Conservation (phyloP, 2,888 invertebrate species). For the Hydrotaea cyrtoneurina region DNA sequence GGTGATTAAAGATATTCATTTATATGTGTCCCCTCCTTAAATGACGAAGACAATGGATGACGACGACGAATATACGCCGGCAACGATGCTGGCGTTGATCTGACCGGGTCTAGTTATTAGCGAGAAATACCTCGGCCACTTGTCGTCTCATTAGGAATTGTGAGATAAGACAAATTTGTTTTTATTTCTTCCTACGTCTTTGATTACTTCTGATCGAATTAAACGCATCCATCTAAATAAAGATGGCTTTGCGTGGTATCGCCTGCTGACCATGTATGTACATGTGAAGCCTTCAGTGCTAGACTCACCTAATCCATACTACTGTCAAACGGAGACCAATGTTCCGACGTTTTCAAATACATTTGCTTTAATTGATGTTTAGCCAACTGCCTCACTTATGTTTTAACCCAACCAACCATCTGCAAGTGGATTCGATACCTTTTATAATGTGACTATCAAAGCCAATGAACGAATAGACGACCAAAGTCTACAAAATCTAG, state of each 20-base stretch:
- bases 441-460: too few species aligned
- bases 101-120: conserved; percentile 64
- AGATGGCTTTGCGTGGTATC: conserved; percentile 35
- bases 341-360: too few species aligned
- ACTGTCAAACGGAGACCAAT: too few species aligned
- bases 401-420: too few species aligned
- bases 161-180: conserved; percentile 79
- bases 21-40: conserved; percentile 77
- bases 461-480: too few species aligned
- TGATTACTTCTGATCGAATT: conserved; percentile 71
- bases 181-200: conserved; percentile 72
- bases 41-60: conserved; percentile 64
- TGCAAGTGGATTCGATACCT: too few species aligned
- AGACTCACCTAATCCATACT: neutral
- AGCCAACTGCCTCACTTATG: too few species aligned
- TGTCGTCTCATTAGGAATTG: conserved; percentile 79
- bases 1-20: conserved; percentile 79
- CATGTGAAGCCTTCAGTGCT: too few species aligned
- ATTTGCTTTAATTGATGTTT: too few species aligned
- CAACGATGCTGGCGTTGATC: conserved; percentile 32
- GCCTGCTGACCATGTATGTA: neutral
- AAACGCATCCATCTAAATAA: conserved; percentile 37
- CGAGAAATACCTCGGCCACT: conserved; percentile 74
- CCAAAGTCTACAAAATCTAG: too few species aligned
- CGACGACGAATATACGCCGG: conserved; percentile 46